Percentiles rank a stretch among this genome's conserved stretches.
Conservation (phyloP, 2,113 vertebrate genomes). For the Mastomys coucha region DNA sequence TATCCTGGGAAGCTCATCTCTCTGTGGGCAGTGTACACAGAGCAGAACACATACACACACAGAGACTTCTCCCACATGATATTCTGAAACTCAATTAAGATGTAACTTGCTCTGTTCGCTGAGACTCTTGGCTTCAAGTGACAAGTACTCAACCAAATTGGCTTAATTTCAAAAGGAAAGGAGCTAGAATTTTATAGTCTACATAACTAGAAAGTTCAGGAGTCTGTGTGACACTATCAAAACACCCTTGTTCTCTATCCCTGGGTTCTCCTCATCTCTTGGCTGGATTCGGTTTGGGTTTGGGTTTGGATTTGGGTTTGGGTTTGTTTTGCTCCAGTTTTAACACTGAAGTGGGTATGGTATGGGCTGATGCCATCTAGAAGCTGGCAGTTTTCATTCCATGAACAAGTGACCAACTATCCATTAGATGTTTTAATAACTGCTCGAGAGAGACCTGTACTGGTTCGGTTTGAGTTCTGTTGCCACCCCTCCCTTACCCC, state of each 20-base stretch:
- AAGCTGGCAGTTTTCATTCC: background rate
- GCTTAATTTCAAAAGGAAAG: slow-evolving; percentile 34
- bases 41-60: background rate
- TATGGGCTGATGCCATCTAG: background rate
- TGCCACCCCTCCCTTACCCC: background rate
- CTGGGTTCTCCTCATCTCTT: background rate
- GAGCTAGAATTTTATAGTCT: background rate
- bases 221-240: background rate
- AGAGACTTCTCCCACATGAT: background rate
- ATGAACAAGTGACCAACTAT: background rate
- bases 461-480: background rate
- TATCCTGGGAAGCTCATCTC: background rate
- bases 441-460: background rate
- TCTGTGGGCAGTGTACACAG: background rate
- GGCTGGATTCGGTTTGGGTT: background rate
- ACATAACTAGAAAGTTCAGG: background rate
- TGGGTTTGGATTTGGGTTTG: background rate
- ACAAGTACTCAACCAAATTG: background rate
- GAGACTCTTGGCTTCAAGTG: slow-evolving; percentile 47
- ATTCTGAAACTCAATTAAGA: slow-evolving; percentile 20
- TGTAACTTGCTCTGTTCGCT: slow-evolving; percentile 17
- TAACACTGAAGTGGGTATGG: background rate
- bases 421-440: background rate
- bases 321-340: background rate
- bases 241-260: background rate